These are phyloP conservation scores for Scophthalmus maximus DNA, from an alignment of 2,113 vertebrate species.

Conservation along the genomic window DNA sequence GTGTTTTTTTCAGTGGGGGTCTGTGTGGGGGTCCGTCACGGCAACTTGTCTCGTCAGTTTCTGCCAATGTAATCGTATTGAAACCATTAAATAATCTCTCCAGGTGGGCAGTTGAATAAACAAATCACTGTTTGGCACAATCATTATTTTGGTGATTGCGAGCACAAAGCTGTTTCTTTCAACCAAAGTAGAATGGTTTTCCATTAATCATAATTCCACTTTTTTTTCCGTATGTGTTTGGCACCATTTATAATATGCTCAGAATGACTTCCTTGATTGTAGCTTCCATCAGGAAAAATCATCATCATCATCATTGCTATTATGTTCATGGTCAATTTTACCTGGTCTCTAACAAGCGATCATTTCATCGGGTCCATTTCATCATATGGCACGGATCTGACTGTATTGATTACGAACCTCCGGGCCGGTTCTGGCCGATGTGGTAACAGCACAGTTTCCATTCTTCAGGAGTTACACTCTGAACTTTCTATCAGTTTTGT, in stretches of 20 bases:
- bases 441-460: constrained; percentile 24
- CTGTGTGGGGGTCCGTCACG: neutral
- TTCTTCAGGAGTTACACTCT: constrained; percentile 26
- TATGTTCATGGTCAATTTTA: too few relatives aligned
- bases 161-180: constrained; percentile 14
- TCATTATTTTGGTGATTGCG: neutral
- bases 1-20: too few relatives aligned
- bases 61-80: neutral
- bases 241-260: neutral
- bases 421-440: constrained; percentile 24
- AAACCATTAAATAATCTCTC: neutral
- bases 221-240: neutral
- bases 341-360: constrained; percentile 30
- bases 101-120: constrained; percentile 6
- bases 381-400: constrained; percentile 28
- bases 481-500: constrained; percentile 28
- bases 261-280: constrained; percentile 51
- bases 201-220: constrained; percentile 7
- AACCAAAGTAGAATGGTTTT: constrained; percentile 13
- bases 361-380: constrained; percentile 15
- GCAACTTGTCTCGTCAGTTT: constrained; percentile 6
- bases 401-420: constrained; percentile 24
- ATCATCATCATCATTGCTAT: constrained; percentile 29
- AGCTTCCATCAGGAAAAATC: constrained; percentile 46
- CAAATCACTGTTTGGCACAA: constrained; percentile 14